phyloP scores from a whole-genome alignment of 2,888 invertebrate genomes.

The Itoplectis maculator region DNA sequence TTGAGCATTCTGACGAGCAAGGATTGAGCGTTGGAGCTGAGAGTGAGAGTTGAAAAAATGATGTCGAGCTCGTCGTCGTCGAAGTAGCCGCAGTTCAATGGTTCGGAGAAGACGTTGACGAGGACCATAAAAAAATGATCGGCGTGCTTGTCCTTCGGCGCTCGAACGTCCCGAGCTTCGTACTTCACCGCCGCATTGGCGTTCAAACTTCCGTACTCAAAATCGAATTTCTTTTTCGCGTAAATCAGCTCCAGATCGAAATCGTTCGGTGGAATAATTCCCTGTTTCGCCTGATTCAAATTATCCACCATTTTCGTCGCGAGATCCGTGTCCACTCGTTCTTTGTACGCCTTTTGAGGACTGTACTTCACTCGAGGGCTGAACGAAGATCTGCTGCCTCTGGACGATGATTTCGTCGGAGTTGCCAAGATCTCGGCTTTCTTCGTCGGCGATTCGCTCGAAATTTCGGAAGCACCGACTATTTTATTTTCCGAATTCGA shows the following conservation, averaged over 20 bases:
- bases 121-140: conserved; percentile 73
- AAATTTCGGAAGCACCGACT: neutral
- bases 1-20: conserved; percentile 78
- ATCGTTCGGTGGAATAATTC: conserved; percentile 71
- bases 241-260: conserved; percentile 78
- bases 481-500: neutral
- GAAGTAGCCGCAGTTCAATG: conserved; percentile 81
- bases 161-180: conserved; percentile 71
- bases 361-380: conserved; percentile 17
- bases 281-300: conserved; percentile 76
- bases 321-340: conserved; percentile 59
- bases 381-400: conserved; percentile 22
- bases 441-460: neutral
- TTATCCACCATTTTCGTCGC: conserved; percentile 71
- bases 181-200: conserved; percentile 69
- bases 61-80: conserved; percentile 74
- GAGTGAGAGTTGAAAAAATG: conserved; percentile 74
- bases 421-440: neutral
- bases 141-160: conserved; percentile 73
- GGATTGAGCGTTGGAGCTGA: conserved; percentile 75
- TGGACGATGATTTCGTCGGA: conserved; percentile 57
- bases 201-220: conserved; percentile 66
- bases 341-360: conserved; percentile 63
- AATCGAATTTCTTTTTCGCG: conserved; percentile 59
- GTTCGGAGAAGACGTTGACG: conserved; percentile 76